Evolutionary conservation across 2,797 vertebrate species (phyloP).

Genomic region (Anomalospiza imberbis): DNA sequence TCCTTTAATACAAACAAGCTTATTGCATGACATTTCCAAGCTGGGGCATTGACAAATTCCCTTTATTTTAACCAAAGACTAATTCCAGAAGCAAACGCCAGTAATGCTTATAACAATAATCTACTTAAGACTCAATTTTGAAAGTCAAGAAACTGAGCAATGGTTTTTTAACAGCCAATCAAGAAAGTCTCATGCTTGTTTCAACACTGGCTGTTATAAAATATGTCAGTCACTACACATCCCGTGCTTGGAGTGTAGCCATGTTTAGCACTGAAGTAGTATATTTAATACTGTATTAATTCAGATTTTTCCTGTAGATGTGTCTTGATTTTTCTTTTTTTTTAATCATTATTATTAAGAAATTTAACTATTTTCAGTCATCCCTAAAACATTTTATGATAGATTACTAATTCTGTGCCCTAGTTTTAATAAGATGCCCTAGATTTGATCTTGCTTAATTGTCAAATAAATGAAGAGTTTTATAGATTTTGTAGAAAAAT

Average conservation of each 20-base stretch:
- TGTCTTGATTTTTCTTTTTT: too few relatives aligned
- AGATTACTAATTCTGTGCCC: not conserved
- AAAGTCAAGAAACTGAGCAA: not conserved
- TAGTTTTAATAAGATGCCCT: not conserved
- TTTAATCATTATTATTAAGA: not conserved
- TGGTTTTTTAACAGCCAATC: not conserved
- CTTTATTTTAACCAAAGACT: not conserved
- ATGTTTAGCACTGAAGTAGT: not conserved
- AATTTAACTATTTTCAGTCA: not conserved
- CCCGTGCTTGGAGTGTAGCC: not conserved
- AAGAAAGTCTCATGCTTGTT: not conserved
- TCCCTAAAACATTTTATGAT: not conserved
- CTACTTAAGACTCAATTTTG: not conserved
- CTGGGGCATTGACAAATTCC: not conserved
- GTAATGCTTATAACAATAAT: not conserved
- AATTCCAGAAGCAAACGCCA: not conserved
- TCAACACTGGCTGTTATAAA: not conserved
- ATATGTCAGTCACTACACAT: not conserved
- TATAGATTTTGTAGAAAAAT: not conserved
- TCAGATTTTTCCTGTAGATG: not conserved
- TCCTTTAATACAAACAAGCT: slow-evolving; percentile 1
- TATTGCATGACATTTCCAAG: not conserved
- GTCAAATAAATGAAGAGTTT: not conserved
- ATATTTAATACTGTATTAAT: not conserved
- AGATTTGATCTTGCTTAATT: not conserved